A percentile compares a stretch with the other conserved stretches of the same genome.
Conservation (phyloP, 2,888 invertebrate species). For the Fragum fragum region DNA sequence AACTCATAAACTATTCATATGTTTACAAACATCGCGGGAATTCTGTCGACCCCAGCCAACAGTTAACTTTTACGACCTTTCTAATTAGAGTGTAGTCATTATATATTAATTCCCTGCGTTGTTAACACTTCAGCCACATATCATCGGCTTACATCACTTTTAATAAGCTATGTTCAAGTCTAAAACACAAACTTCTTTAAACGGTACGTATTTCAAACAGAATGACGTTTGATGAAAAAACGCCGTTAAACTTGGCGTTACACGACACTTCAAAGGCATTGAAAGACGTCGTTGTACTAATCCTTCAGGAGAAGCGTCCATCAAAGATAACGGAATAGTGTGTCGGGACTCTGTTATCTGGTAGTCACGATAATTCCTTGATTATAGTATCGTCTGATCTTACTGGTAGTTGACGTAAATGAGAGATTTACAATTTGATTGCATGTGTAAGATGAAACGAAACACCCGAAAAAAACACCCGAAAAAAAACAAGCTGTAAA, state of each 20-base stretch:
- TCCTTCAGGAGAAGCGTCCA: neutral
- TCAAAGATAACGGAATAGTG: neutral
- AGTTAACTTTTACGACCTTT: conserved; percentile 12
- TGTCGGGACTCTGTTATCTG: neutral
- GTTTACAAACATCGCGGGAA: conserved; percentile 22
- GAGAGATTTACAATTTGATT: conserved; percentile 1
- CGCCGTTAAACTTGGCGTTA: too few relatives aligned
- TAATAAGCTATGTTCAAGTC: too few relatives aligned
- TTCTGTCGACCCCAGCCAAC: neutral
- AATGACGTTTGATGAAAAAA: too few relatives aligned
- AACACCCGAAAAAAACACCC: neutral
- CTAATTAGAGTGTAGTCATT: conserved; percentile 15
- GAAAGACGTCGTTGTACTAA: too few relatives aligned
- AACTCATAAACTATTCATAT: conserved; percentile 18
- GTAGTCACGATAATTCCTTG: neutral
- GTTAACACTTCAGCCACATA: conserved; percentile 3
- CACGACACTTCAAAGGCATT: too few relatives aligned
- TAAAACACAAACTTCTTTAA: too few relatives aligned
- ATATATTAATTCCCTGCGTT: conserved; percentile 7
- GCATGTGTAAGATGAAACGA: conserved; percentile 1
- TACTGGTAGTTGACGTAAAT: neutral
- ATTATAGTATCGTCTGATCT: neutral
- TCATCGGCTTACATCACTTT: too few relatives aligned
- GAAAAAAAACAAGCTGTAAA: neutral
- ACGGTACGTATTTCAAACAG: too few relatives aligned